Percentiles rank a stretch among this genome's conserved stretches.
phyloP scores from a whole-genome alignment of 2,797 vertebrate genomes.

The Tenualosa ilisha region DNA sequence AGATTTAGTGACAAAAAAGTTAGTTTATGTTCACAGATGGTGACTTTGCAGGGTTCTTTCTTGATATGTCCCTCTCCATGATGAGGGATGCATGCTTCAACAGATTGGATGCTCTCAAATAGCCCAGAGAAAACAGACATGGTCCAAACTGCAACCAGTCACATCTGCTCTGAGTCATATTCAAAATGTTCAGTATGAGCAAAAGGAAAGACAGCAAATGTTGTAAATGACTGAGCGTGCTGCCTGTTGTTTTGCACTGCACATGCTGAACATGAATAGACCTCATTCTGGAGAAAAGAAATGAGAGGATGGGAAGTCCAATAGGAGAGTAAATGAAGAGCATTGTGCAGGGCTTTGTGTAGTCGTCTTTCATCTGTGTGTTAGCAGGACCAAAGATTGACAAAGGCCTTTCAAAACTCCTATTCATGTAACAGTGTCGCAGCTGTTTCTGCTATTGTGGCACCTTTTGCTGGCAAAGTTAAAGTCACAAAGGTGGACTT shows the following conservation, averaged over 20 bases:
- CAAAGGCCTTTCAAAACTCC: background rate
- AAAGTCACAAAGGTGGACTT: background rate
- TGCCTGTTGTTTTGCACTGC: background rate
- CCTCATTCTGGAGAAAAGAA: background rate
- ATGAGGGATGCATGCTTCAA: background rate
- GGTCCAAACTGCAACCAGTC: background rate
- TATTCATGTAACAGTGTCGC: background rate
- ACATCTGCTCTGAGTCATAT: constrained; percentile 7
- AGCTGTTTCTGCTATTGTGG: background rate
- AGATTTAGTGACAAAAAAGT: background rate
- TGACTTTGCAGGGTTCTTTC: background rate
- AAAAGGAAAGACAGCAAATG: background rate
- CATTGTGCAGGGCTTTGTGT: background rate
- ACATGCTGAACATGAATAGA: background rate
- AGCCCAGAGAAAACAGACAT: background rate
- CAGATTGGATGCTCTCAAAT: background rate
- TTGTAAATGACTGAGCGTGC: background rate
- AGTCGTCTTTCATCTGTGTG: background rate
- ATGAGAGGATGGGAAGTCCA: background rate
- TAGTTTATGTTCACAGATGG: background rate
- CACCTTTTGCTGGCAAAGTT: background rate
- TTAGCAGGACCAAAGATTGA: background rate
- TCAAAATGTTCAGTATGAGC: background rate
- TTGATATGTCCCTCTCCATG: background rate
- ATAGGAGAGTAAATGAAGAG: background rate